Evolutionary conservation across 1,140 invertebrate genomes (phyloP).

Genomic region (Tetramorium parvispinum): DNA sequence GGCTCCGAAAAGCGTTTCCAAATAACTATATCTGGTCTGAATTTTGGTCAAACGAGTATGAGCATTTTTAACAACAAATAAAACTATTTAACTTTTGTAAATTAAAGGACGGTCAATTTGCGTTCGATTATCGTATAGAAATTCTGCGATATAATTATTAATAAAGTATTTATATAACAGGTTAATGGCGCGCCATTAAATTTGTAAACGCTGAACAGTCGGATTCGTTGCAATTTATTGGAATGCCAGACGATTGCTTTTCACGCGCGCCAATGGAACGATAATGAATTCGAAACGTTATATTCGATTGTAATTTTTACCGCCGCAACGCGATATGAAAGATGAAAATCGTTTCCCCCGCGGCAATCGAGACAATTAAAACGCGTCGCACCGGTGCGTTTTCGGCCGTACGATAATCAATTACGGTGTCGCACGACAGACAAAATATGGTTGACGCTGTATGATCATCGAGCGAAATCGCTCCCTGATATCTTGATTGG

Average conservation of each 20-base stretch:
- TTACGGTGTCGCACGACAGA: conserved; percentile 30
- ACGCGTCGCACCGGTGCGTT: conserved; percentile 22
- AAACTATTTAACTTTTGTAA: background rate
- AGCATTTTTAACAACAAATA: background rate
- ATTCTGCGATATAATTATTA: background rate
- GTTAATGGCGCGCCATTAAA: background rate
- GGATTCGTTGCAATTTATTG: conserved; percentile 7
- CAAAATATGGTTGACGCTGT: conserved; percentile 39
- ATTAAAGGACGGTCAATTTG: background rate
- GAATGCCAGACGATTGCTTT: background rate
- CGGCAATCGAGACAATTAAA: conserved; percentile 30
- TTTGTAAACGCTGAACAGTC: background rate
- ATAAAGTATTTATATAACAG: background rate
- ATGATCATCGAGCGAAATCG: conserved; percentile 29
- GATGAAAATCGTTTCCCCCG: conserved; percentile 41
- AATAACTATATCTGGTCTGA: background rate
- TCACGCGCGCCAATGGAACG: background rate
- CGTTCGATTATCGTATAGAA: background rate
- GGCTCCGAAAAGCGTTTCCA: background rate
- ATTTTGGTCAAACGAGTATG: background rate
- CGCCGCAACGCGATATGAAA: conserved; percentile 15
- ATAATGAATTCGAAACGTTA: conserved; percentile 30
- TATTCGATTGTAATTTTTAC: conserved; percentile 8
- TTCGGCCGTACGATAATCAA: conserved; percentile 57
- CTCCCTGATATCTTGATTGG: conserved; percentile 43